Percentiles rank a stretch among this genome's conserved stretches.
These are phyloP conservation scores for Eupithecia pulchellata DNA, from an alignment of 2,888 invertebrate species.

Conservation along the genomic window DNA sequence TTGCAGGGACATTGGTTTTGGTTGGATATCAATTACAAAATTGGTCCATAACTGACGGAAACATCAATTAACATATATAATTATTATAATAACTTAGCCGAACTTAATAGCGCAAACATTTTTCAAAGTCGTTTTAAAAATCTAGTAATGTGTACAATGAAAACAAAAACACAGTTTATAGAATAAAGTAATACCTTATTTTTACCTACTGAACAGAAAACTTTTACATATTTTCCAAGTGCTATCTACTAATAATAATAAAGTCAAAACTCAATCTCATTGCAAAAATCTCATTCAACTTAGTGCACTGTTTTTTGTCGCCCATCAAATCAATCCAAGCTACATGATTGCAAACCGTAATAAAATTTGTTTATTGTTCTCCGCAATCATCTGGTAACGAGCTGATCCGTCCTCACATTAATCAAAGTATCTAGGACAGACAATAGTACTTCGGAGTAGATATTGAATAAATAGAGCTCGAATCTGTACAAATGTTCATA, in stretches of 20 bases:
- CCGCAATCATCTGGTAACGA: conserved; percentile 48
- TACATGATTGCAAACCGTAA: conserved; percentile 37
- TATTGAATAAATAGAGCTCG: conserved; percentile 5
- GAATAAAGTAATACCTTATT: too few species aligned
- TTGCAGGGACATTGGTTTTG: too few species aligned
- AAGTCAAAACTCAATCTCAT: background rate
- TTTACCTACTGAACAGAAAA: background rate
- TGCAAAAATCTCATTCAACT: conserved; percentile 6
- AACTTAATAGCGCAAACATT: too few species aligned
- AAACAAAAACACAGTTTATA: too few species aligned
- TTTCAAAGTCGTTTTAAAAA: too few species aligned
- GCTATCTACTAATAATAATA: background rate
- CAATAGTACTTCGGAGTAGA: conserved; percentile 41
- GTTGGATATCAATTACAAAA: too few species aligned
- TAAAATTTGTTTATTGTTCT: conserved; percentile 46
- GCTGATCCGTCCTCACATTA: conserved; percentile 59
- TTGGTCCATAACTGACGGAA: too few species aligned
- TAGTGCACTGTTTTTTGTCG: conserved; percentile 21
- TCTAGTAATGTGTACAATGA: too few species aligned
- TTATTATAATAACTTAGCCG: too few species aligned
- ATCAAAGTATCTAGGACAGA: conserved; percentile 66
- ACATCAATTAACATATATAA: too few species aligned
- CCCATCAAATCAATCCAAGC: conserved; percentile 27
- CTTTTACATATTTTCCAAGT: background rate
- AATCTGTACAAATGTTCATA: background rate